phyloP scores from a whole-genome alignment of 2,113 vertebrate species.

The Columba livia region DNA sequence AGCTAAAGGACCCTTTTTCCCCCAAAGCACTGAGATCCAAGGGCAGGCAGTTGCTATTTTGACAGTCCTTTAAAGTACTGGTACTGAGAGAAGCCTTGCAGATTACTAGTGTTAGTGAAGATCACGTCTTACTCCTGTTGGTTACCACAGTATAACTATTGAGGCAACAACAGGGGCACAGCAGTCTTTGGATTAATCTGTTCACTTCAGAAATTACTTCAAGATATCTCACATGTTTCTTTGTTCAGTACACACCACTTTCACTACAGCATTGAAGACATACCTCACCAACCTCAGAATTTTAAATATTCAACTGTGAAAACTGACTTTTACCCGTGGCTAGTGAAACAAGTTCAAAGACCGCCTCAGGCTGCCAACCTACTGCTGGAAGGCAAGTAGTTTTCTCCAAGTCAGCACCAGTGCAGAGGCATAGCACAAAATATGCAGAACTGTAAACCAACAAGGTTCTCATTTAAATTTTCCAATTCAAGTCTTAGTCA shows the following conservation, averaged over 20 bases:
- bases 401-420: not conserved
- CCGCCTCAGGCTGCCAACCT: not conserved
- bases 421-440: not conserved
- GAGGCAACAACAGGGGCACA: not conserved
- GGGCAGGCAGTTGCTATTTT: not conserved
- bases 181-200: not conserved
- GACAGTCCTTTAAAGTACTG: not conserved
- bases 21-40: not conserved
- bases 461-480: not conserved
- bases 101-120: not conserved
- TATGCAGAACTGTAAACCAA: not conserved
- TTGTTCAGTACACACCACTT: not conserved
- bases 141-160: not conserved
- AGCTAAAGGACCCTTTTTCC: not conserved
- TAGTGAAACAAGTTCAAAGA: not conserved
- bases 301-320: not conserved
- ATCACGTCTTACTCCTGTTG: not conserved
- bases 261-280: not conserved
- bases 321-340: accelerated
- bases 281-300: not conserved
- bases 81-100: not conserved
- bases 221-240: not conserved
- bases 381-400: not conserved
- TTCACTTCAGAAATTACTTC: not conserved
- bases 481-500: not conserved